phyloP scores from a whole-genome alignment of 2,888 invertebrate genomes.

The Mythimna vitellina region DNA sequence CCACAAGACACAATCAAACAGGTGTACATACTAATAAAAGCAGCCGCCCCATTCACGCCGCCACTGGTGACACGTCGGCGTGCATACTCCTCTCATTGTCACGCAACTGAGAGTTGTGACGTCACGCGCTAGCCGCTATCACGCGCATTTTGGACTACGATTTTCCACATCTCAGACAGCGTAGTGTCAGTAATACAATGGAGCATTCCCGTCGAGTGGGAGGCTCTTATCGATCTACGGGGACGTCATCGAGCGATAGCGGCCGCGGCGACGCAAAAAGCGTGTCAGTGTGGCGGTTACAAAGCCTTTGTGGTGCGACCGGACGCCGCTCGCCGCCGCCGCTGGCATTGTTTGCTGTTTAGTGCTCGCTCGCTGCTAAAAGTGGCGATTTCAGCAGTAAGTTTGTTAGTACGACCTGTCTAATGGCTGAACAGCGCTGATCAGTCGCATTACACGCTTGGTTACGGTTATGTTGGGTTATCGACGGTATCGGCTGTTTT shows the following conservation, averaged over 20 bases:
- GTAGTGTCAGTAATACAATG: constrained; percentile 88
- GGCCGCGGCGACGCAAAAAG: constrained; percentile 87
- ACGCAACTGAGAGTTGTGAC: constrained; percentile 67
- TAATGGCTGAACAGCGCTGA: constrained; percentile 65
- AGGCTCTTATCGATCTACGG: constrained; percentile 90
- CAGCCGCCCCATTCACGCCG: constrained; percentile 56
- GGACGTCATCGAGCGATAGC: constrained; percentile 90
- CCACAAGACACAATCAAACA: constrained; percentile 50
- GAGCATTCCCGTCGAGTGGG: constrained; percentile 88
- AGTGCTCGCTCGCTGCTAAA: constrained; percentile 83
- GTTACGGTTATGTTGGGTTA: constrained; percentile 62
- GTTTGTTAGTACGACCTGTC: constrained; percentile 68
- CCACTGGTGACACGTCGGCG: constrained; percentile 57
- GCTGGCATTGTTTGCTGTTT: constrained; percentile 88
- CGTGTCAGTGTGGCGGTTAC: constrained; percentile 88
- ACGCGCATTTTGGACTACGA: constrained; percentile 83
- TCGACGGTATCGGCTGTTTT: constrained; percentile 40
- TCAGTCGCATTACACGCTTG: constrained; percentile 48
- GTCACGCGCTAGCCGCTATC: constrained; percentile 69
- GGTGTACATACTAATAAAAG: constrained; percentile 60
- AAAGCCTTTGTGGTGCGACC: constrained; percentile 88
- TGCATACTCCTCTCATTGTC: constrained; percentile 62
- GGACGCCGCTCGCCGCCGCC: constrained; percentile 87
- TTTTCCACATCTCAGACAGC: constrained; percentile 88
- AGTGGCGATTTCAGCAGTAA: constrained; percentile 85